These are phyloP conservation scores for Leptopilina syphax DNA, from an alignment of 2,888 invertebrate genomes.

Conservation along the genomic window DNA sequence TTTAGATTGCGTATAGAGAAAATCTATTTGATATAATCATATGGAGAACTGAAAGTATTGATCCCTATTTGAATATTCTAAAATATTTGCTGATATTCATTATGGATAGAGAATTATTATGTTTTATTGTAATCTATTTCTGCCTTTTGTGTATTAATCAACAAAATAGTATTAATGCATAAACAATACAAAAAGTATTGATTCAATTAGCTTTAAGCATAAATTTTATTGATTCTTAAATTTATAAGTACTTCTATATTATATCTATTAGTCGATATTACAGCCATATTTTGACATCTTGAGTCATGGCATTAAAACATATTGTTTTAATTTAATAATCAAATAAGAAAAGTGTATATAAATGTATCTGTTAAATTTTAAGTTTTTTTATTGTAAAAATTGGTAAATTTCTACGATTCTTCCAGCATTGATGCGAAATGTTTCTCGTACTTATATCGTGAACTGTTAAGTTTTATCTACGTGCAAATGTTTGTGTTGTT, in stretches of 20 bases:
- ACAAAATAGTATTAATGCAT: too few species aligned
- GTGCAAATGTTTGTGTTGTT: conserved; percentile 31
- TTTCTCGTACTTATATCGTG: neutral
- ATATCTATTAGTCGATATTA: conserved; percentile 20
- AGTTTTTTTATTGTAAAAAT: conserved; percentile 28
- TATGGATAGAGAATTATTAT: neutral
- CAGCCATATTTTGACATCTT: conserved; percentile 33
- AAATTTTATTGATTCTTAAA: neutral
- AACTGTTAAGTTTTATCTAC: conserved; percentile 32
- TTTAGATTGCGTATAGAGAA: conserved; percentile 1
- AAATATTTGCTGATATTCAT: conserved; percentile 1
- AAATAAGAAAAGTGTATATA: neutral
- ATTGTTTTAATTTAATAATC: too few species aligned
- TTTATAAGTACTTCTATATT: conserved; percentile 5
- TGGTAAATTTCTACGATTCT: conserved; percentile 19
- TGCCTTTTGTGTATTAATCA: too few species aligned
- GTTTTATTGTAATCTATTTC: neutral
- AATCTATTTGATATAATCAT: conserved; percentile 20
- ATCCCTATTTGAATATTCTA: neutral
- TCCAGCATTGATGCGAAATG: neutral
- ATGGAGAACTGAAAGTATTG: conserved; percentile 6
- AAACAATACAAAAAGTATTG: neutral
- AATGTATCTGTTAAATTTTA: conserved; percentile 23
- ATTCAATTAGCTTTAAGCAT: neutral
- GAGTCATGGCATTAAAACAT: conserved; percentile 23